These are phyloP conservation scores for Zaprionus obscuricornis DNA, from an alignment of 2,888 invertebrate genomes.

Conservation along the genomic window DNA sequence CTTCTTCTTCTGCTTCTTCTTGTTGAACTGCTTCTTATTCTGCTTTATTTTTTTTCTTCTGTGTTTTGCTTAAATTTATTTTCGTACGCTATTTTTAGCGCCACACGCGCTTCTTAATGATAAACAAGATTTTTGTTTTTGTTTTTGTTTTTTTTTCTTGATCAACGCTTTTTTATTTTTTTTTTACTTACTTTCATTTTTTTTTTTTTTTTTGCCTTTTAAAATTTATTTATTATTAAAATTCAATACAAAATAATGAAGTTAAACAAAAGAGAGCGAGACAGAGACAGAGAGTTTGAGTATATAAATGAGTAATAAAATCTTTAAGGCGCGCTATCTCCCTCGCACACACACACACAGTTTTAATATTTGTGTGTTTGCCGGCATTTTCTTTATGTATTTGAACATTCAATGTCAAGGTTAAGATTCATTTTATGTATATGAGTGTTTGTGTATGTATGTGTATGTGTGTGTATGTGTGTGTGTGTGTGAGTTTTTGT, in stretches of 20 bases:
- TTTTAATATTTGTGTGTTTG: constrained; percentile 41
- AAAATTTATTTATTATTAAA: constrained; percentile 30
- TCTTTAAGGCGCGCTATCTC: constrained; percentile 6
- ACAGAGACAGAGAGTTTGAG: too few species aligned
- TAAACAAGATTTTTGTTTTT: constrained; percentile 23
- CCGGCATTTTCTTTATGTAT: constrained; percentile 60
- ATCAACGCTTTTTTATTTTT: constrained; percentile 42
- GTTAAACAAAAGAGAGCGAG: too few species aligned
- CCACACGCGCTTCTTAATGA: constrained; percentile 59
- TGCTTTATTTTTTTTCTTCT: constrained; percentile 22
- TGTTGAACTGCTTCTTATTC: background rate
- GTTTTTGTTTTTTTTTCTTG: constrained; percentile 27
- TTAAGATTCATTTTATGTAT: constrained; percentile 63
- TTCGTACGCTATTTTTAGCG: constrained; percentile 54
- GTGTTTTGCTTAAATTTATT: constrained; percentile 39
- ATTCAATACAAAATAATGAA: constrained; percentile 9
- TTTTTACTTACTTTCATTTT: constrained; percentile 29
- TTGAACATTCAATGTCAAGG: constrained; percentile 73
- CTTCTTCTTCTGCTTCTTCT: background rate
- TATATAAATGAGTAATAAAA: too few species aligned
- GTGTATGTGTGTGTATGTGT: constrained; percentile 12
- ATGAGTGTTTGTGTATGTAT: constrained; percentile 10
- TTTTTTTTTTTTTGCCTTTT: constrained; percentile 33
- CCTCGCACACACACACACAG: constrained; percentile 7
- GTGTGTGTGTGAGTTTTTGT: constrained; percentile 39